These are phyloP conservation scores for Vicugna pacos DNA, from an alignment of 2,113 vertebrate species.

Conservation along the genomic window DNA sequence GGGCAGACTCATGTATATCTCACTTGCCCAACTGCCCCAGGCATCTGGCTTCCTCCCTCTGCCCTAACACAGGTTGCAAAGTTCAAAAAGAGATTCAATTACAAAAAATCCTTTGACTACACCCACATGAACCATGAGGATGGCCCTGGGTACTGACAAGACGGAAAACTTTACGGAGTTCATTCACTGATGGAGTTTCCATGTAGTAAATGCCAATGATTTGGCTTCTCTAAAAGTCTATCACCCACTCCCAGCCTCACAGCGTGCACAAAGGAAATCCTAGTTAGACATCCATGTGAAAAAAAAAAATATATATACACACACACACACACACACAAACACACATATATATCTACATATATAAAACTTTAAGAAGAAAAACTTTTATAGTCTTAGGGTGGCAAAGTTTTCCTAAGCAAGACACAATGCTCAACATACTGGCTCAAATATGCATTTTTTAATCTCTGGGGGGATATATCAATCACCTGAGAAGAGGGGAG, in stretches of 20 bases:
- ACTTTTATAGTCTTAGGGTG: neutral
- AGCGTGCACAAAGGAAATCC: neutral
- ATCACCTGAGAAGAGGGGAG: neutral
- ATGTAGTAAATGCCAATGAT: neutral
- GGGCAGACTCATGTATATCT: neutral
- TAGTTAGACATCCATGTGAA: neutral
- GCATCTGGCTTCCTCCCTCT: neutral
- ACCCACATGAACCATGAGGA: neutral
- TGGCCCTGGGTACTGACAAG: neutral
- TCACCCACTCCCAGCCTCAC: neutral
- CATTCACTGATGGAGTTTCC: neutral
- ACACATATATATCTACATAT: no score
- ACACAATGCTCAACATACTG: neutral
- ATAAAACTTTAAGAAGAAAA: conserved; percentile 16
- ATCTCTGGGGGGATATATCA: neutral
- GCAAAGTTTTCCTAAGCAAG: conserved; percentile 23
- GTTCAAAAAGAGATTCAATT: neutral
- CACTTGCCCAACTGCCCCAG: neutral
- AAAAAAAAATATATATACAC: neutral
- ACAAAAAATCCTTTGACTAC: neutral
- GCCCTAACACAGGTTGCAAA: neutral
- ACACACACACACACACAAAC: no score
- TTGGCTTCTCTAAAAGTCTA: neutral
- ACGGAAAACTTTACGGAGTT: neutral
- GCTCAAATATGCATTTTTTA: neutral